Evolutionary conservation across 2,888 invertebrate genomes (phyloP), one percentile per base, ranked within the genome.

Genomic region (Punctoribates punctum): DNA sequence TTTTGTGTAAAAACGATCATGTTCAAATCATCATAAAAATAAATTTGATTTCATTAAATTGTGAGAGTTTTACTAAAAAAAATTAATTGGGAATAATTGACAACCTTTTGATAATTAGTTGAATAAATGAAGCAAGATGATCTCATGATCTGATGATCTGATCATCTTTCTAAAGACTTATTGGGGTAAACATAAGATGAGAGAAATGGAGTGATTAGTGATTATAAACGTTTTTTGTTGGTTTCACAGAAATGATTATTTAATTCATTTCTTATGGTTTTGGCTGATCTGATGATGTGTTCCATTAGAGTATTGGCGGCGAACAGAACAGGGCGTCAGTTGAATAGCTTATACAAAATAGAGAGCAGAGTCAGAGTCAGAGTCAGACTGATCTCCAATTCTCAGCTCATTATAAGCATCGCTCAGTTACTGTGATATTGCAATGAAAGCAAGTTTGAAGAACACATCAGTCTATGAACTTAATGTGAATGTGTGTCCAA

Each of bases 351-450:
- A 23, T 60, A 13, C 17, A n/a, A 17, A 51, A 51, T 51, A 5
- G 51, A 51, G 51, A 13, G n/a, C n/a, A 13, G 8, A 51, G 51
- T 51, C 17, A 51, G 15, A 51, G 11, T n/a, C n/a, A 13, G 54
- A 54, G 9, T n/a, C 6, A 54, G n/a, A 23, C 25, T 27, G 25
- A 60, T 60, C 60, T 60, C 60, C 25, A 27, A 60, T 60, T 60
- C 60, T 60, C 60, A 60, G 60, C 60, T 23, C 60, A 60, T 60
- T 60, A 60, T 60, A 60, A 25, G 6, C 23, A 60, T 60, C 20
- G 60, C 15, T 23, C 25, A 60, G 60, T 23, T 13, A 23, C 60
- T 23, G 6, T 23, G 6, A 60, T 23, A 60, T 23, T 9, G 60
- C 60, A 60, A 9, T 60, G 25, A 25, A 25, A 27, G 60, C 60